These are phyloP conservation scores for Agrotis clavis DNA, from an alignment of 2,888 invertebrate species.

Conservation along the genomic window DNA sequence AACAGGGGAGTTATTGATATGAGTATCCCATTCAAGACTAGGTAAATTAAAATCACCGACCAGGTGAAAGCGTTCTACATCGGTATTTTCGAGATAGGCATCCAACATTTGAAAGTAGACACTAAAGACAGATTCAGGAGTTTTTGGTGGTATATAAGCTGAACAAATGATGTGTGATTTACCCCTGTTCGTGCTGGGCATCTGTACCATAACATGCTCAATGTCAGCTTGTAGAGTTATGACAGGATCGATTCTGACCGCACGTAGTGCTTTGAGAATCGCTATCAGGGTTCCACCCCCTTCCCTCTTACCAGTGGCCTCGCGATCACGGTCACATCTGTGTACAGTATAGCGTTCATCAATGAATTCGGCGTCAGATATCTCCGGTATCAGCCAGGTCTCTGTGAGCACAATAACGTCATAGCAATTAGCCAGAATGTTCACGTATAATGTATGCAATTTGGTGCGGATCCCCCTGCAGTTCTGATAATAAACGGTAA, in stretches of 20 bases:
- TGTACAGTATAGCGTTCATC: neutral
- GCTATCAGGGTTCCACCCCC: conserved; percentile 10
- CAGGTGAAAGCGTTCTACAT: no score
- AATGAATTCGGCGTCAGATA: neutral
- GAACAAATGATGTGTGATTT: neutral
- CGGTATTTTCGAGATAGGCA: neutral
- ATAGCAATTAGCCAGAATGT: neutral
- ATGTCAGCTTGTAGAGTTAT: neutral
- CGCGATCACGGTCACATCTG: conserved; percentile 10
- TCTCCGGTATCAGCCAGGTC: neutral
- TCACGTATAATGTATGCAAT: no score
- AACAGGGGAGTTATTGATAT: no score
- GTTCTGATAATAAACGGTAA: no score
- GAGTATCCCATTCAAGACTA: no score
- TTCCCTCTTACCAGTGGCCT: conserved; percentile 4
- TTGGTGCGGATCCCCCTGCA: no score
- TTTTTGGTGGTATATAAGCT: neutral
- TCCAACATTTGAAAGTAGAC: conserved; percentile 3
- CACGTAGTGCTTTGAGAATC: neutral
- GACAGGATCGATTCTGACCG: neutral
- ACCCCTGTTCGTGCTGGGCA: neutral
- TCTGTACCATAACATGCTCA: neutral
- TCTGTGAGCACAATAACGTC: neutral
- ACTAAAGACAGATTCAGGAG: neutral
- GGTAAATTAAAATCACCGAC: no score